Evolutionary conservation across 1,140 invertebrate species (phyloP).

Genomic region (Penaeus chinensis): DNA sequence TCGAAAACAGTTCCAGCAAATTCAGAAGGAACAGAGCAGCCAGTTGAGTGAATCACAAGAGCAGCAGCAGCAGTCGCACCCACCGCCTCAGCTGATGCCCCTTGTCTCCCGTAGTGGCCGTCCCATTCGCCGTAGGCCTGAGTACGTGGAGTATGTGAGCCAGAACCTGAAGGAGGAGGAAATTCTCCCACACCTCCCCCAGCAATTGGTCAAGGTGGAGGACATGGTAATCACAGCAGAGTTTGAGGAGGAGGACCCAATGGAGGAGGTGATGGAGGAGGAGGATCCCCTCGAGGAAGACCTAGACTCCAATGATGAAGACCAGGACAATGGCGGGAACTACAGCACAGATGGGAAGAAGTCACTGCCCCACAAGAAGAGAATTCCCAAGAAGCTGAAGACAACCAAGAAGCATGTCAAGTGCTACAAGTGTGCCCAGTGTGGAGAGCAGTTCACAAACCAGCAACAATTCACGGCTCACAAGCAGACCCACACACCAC

Average conservation of each 20-base stretch:
- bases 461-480: conserved; percentile 66
- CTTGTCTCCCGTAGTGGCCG: conserved; percentile 62
- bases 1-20: too few relatives aligned
- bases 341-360: conserved; percentile 62
- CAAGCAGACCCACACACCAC: conserved; percentile 58
- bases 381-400: conserved; percentile 75
- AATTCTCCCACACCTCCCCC: conserved; percentile 15
- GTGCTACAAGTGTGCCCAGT: conserved; percentile 67
- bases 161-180: conserved; percentile 57
- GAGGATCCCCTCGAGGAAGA: conserved; percentile 54
- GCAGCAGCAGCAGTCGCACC: conserved; percentile 22
- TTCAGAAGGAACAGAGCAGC: background rate
- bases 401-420: conserved; percentile 68
- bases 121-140: conserved; percentile 58
- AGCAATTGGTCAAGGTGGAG: conserved; percentile 50
- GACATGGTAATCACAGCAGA: conserved; percentile 30
- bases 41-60: background rate
- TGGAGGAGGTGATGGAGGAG: conserved; percentile 44
- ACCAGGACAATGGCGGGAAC: conserved; percentile 53
- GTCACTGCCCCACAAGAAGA: conserved; percentile 76
- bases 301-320: conserved; percentile 60
- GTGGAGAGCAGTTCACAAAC: conserved; percentile 67
- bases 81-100: conserved; percentile 33
- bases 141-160: conserved; percentile 61
- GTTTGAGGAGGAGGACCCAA: conserved; percentile 51